These are phyloP conservation scores for Drosophila repletoides DNA, from an alignment of 1,140 invertebrate species.

Conservation along the genomic window DNA sequence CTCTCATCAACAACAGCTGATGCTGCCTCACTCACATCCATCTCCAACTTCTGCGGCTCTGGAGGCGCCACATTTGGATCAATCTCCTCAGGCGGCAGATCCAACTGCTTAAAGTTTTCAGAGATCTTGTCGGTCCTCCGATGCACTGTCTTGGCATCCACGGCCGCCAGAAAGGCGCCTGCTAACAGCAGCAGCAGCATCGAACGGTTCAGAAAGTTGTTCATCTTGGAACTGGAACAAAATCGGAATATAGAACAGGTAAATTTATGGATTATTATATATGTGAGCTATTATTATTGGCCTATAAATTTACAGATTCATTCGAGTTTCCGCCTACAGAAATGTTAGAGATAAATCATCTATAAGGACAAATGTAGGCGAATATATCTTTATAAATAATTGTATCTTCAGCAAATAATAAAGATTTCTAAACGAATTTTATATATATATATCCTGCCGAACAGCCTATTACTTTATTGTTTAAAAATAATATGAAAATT, in stretches of 20 bases:
- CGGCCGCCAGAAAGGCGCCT: not conserved
- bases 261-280: not conserved
- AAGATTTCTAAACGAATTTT: too few relatives aligned
- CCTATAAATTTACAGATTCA: too few relatives aligned
- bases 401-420: too few relatives aligned
- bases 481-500: too few relatives aligned
- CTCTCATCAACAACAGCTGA: conserved; percentile 35
- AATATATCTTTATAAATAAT: too few relatives aligned
- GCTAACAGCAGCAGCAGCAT: conserved; percentile 52
- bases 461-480: too few relatives aligned
- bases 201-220: conserved; percentile 5
- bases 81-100: conserved; percentile 74
- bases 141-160: conserved; percentile 60
- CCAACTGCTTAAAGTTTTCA: conserved; percentile 74
- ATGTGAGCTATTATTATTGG: too few relatives aligned
- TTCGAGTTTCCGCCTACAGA: too few relatives aligned
- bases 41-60: conserved; percentile 18
- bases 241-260: not conserved
- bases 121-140: conserved; percentile 76
- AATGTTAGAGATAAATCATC: too few relatives aligned
- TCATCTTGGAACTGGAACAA: conserved; percentile 38
- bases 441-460: too few relatives aligned
- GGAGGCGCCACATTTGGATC: conserved; percentile 77
- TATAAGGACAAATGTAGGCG: too few relatives aligned
- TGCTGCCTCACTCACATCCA: not conserved